Evolutionary conservation across 2,888 invertebrate genomes (phyloP).

Genomic region (Agonopterix subpropinquella): DNA sequence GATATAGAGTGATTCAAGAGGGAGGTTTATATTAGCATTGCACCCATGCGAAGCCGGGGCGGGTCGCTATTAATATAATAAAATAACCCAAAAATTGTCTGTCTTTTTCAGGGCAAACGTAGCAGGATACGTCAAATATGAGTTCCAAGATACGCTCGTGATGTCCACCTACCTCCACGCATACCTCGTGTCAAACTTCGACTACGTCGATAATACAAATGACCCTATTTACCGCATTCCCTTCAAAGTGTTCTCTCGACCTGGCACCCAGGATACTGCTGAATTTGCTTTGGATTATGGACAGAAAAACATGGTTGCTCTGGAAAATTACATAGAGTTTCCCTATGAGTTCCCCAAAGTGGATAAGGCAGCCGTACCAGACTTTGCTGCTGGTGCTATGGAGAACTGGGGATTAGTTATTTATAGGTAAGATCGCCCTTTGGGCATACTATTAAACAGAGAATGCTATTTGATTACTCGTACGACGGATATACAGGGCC

Average conservation of each 20-base stretch:
- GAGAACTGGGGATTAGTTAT: constrained; percentile 88
- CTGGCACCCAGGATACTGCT: constrained; percentile 38
- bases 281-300: constrained; percentile 56
- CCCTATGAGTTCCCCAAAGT: constrained; percentile 75
- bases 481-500: too few species aligned
- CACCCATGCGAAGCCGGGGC: too few species aligned
- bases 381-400: constrained; percentile 87
- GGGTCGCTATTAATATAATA: too few species aligned
- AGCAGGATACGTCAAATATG: constrained; percentile 38
- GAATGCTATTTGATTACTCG: too few species aligned
- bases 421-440: constrained; percentile 54
- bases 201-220: constrained; percentile 34
- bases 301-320: constrained; percentile 49
- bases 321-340: constrained; percentile 53
- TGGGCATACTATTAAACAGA: too few species aligned
- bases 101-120: constrained; percentile 36
- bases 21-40: too few species aligned
- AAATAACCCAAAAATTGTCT: background rate
- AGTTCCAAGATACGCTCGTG: constrained; percentile 69
- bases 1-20: too few species aligned
- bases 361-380: constrained; percentile 87
- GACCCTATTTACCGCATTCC: constrained; percentile 48
- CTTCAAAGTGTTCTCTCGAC: constrained; percentile 55
- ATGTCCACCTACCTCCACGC: constrained; percentile 91
- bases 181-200: constrained; percentile 81